Conservation (phyloP, 2,888 invertebrate genomes). For the Lasioglossum villosulum region DNA sequence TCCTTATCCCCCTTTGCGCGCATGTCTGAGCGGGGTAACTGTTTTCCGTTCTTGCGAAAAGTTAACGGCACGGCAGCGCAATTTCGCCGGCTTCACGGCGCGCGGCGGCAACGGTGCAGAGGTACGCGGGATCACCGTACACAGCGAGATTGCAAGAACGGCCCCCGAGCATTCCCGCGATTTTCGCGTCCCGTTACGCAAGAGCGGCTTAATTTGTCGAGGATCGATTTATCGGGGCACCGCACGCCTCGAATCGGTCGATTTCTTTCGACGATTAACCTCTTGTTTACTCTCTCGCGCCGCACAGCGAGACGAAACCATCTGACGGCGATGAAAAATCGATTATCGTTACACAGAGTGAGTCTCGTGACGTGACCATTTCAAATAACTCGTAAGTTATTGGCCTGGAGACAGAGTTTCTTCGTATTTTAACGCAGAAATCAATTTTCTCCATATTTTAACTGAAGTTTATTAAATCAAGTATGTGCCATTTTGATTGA, state of each 20-base stretch:
- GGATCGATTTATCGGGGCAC: slow-evolving; percentile 61
- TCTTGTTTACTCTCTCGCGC: not conserved
- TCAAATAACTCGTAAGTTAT: too few relatives aligned
- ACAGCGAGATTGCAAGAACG: slow-evolving; percentile 57
- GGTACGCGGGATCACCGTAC: slow-evolving; percentile 22
- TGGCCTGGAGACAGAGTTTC: too few relatives aligned
- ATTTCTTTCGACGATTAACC: slow-evolving; percentile 2
- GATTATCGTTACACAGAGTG: not conserved
- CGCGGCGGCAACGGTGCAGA: not conserved
- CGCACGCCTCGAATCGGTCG: slow-evolving; percentile 1
- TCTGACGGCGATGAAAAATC: not conserved
- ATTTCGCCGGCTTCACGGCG: slow-evolving; percentile 70
- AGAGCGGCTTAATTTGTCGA: slow-evolving; percentile 63
- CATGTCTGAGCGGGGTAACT: slow-evolving; percentile 78
- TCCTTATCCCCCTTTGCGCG: slow-evolving; percentile 61
- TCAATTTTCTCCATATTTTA: too few relatives aligned
- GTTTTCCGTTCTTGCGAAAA: slow-evolving; percentile 80
- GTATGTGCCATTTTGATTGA: too few relatives aligned
- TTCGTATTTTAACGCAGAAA: too few relatives aligned
- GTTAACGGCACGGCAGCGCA: slow-evolving; percentile 74
- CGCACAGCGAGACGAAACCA: not conserved
- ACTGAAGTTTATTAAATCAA: too few relatives aligned
- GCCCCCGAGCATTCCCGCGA: slow-evolving; percentile 60
- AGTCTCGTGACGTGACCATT: too few relatives aligned
- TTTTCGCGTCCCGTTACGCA: slow-evolving; percentile 71